Base-by-base conservation (phyloP, 2,888 invertebrate genomes). In the Frankliniella fusca region DNA sequence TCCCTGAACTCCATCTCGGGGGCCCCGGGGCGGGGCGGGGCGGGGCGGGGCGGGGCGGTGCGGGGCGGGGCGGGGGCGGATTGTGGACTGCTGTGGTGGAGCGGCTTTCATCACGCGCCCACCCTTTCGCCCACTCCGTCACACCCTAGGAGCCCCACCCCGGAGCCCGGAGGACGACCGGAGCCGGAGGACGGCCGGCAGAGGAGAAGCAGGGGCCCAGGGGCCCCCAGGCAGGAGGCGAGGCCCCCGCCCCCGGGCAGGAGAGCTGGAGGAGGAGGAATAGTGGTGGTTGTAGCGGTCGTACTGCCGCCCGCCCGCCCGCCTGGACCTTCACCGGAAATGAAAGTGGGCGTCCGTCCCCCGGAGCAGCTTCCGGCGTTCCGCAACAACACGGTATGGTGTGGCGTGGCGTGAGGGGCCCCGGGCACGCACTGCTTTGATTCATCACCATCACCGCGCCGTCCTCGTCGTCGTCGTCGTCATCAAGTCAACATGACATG, bases 311-410 rank as follows among this genome's bases (percentile, higher is more conserved):
- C 38, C 38, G 38, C 38, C 38, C 38, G 38, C 38, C 38, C 18
- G 61, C 61, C 70, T 23, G 70, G 70, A 27, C 70, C 70, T 76
- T 76, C 70, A 27, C 70, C 70, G 70, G 70, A 76, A 76, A 76
- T 76, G 70, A 27, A 76, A 76, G 70, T 76, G 70, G 70, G 70
- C 70, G 70, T 76, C 70, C 70, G 70, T n/a, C 61, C 61, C 61
- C 61, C 61, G 15, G n/a, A 61, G 70, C 38, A 27, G 27, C 70
- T 27, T 76, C 70, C 70, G 70, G 70, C 27, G 70, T 27, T 12
- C 70, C 70, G 70, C 70, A 70, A 23, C 70, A 70, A 70, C 70
- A 70, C 38, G 38, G 38, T 5, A n/a, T n/a, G 38, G 38, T 5
- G 38, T 38, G 38, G 38, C 38, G 38, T 38, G 38, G 38, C 38